Evolutionary conservation across 64 coral and sea anemone species (phyloP), one percentile per base, ranked within the genome.

Genomic region (Cladopsammia gracilis): DNA sequence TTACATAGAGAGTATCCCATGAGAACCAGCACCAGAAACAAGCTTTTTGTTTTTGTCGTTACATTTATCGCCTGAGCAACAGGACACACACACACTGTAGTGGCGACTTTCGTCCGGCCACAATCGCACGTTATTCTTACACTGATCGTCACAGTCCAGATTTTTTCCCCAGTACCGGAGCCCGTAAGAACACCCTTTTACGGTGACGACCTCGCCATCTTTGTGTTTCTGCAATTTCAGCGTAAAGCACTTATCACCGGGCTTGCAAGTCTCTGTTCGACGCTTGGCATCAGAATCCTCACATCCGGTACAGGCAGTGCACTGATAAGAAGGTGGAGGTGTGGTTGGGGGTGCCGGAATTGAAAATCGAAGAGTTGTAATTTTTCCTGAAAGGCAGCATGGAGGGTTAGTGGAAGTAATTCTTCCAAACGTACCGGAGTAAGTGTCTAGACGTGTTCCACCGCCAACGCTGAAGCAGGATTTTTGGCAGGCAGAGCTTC

Each of bases 61-160:
- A 94, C 92, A 94, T 50, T 89, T 94, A 44, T 94, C 62, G n/a
- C 92, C 92, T 11, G 51, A 25, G 69, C 92, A 94, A 43, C 92
- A 94, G 23, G 92, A 89, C 50, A 82, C 86, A 74, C 92, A 94
- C 3, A 94, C 86, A 65, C 86, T 94, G 16, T 75, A 43, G 11
- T 62, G 75, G 75, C 78, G 25, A 19, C 26, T 7, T 23, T 23
- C 20, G 3, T 82, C 42, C 2, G 58, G 14, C 71, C 53, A 64
- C n/a, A 57, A 46, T 6, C 34, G 56, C 18, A 94, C 92, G 4
- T 89, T 61, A 59, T 26, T 94, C 65, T 94, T 89, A 56, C 92
- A 94, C 61, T 89, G 70, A 61, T 82, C 89, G 22, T 94, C 86
- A n/a, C 92, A 94, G 10, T 70, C 19, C 25, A 94, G 85, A 24